A percentile compares a stretch with the other conserved stretches of the same genome.
phyloP scores from a whole-genome alignment of 1,140 invertebrate species.

The Andrena cerasifolii region DNA sequence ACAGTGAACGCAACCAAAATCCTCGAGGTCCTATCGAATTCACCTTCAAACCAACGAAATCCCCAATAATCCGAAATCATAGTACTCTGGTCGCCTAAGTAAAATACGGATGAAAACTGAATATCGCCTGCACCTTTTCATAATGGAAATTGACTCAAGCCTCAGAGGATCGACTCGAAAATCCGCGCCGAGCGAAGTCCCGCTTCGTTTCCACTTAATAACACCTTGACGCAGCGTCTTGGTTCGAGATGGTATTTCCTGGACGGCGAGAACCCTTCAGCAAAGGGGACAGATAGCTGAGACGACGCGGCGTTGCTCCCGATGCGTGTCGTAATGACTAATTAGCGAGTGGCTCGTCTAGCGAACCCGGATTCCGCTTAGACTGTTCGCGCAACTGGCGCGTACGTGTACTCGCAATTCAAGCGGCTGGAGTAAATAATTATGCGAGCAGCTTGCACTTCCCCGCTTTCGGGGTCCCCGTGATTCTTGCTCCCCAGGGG shows the following conservation, averaged over 20 bases:
- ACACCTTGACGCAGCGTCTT: neutral
- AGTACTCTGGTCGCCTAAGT: too few relatives aligned
- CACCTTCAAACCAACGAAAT: too few relatives aligned
- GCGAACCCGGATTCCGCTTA: neutral
- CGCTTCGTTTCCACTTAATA: neutral
- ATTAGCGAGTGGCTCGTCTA: neutral
- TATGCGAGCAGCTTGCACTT: neutral
- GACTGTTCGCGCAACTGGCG: neutral
- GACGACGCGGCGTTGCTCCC: neutral
- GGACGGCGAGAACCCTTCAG: neutral
- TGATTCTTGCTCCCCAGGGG: neutral
- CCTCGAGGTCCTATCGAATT: too few relatives aligned
- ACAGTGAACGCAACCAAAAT: too few relatives aligned
- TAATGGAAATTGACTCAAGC: neutral
- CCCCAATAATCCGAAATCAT: too few relatives aligned
- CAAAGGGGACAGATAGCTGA: neutral
- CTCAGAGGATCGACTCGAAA: neutral
- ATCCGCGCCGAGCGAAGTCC: neutral
- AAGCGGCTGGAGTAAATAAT: neutral
- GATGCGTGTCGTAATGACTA: conserved; percentile 9
- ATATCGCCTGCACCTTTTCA: too few relatives aligned
- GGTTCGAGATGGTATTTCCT: neutral
- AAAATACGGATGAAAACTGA: too few relatives aligned
- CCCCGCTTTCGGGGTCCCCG: neutral
- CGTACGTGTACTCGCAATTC: neutral